A percentile compares a stretch with the other conserved stretches of the same genome.
These are phyloP conservation scores for Sarcophaga caerulescens DNA, from an alignment of 2,888 invertebrate genomes.

Conservation along the genomic window DNA sequence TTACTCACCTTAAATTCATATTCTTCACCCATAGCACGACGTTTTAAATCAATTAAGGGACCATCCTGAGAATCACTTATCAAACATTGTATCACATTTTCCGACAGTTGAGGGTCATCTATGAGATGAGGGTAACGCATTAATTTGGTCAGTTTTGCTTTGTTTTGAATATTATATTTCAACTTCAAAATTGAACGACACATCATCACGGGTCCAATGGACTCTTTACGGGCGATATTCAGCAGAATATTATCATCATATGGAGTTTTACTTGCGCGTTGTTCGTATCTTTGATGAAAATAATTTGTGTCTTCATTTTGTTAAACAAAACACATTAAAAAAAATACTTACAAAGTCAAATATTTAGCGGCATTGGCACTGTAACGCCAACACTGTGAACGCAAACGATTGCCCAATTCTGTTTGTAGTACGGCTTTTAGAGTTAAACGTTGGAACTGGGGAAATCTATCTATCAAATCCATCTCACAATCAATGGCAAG, in stretches of 20 bases:
- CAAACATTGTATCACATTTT: constrained; percentile 84
- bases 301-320: not conserved
- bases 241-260: constrained; percentile 71
- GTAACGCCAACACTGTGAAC: constrained; percentile 84
- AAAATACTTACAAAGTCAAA: constrained; percentile 75
- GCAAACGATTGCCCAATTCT: constrained; percentile 86
- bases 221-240: constrained; percentile 74
- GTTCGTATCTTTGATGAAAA: constrained; percentile 71
- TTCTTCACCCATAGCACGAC: constrained; percentile 90
- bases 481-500: constrained; percentile 84
- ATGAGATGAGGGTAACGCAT: constrained; percentile 78
- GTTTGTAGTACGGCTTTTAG: constrained; percentile 87
- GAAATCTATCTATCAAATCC: constrained; percentile 83
- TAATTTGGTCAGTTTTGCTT: constrained; percentile 74
- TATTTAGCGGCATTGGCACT: constrained; percentile 83
- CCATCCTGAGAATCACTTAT: constrained; percentile 93
- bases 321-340: not conserved
- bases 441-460: constrained; percentile 83
- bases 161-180: constrained; percentile 74
- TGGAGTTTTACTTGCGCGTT: constrained; percentile 49
- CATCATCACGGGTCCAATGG: constrained; percentile 76
- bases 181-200: constrained; percentile 77
- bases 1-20: constrained; percentile 86
- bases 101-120: constrained; percentile 74
- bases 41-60: constrained; percentile 89